Evolutionary conservation across 2,113 vertebrate species (phyloP).

Genomic region (Carlito syrichta): DNA sequence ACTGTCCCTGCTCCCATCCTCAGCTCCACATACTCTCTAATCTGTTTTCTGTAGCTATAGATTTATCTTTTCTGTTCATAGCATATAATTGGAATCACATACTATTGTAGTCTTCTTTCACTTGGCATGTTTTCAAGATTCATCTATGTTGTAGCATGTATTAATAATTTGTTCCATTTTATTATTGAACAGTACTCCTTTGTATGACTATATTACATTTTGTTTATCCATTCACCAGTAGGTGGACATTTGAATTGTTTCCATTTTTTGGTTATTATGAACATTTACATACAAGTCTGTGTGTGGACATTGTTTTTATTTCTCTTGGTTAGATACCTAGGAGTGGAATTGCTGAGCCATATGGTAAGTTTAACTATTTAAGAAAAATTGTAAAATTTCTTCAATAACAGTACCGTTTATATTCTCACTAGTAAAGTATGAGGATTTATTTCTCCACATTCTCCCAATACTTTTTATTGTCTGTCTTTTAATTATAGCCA

Average conservation of each 20-base stretch:
- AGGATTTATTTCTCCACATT: not conserved
- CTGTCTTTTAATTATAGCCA: not conserved
- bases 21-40: not conserved
- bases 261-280: not conserved
- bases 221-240: not conserved
- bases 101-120: not conserved
- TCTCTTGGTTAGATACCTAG: not conserved
- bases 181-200: not conserved
- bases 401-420: not conserved
- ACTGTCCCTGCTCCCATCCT: not conserved
- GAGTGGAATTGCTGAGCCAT: not conserved
- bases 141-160: not conserved
- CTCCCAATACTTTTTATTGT: not conserved
- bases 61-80: not conserved
- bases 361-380: not conserved
- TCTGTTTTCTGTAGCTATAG: not conserved
- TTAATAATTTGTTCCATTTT: conserved; percentile 16
- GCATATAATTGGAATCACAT: not conserved
- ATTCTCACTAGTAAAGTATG: not conserved
- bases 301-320: not conserved
- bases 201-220: not conserved
- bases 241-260: not conserved
- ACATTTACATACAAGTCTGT: not conserved
- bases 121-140: not conserved
- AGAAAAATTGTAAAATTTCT: not conserved